These are phyloP conservation scores for Lamellibrachia luymesi DNA, from an alignment of 1,140 invertebrate species.

Conservation along the genomic window DNA sequence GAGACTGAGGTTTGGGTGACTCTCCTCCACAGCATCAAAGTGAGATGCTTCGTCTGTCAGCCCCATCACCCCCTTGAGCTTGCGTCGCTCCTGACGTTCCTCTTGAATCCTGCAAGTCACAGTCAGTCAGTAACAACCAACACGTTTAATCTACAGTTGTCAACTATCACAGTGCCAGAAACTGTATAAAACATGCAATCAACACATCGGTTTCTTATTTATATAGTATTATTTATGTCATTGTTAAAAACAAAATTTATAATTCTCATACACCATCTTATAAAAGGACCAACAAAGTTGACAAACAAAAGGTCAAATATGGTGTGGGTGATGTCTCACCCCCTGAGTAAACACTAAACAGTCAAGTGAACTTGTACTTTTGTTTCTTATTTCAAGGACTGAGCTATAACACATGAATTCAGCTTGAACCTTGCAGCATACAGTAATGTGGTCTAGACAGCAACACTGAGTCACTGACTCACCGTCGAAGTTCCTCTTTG, in stretches of 20 bases:
- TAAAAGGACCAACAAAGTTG: too few species aligned
- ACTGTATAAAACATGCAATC: not conserved
- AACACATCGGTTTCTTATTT: too few species aligned
- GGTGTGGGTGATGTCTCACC: too few species aligned
- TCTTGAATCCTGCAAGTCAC: conserved; percentile 81
- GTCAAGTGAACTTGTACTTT: not conserved
- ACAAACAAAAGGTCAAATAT: too few species aligned
- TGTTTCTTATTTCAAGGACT: not conserved
- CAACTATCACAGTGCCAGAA: not conserved
- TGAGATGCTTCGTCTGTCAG: conserved; percentile 21
- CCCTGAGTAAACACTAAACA: too few species aligned
- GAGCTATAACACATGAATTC: not conserved
- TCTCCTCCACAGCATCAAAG: not conserved
- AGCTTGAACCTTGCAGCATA: not conserved
- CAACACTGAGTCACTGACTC: conserved; percentile 16
- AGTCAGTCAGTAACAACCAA: not conserved
- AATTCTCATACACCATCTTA: not conserved
- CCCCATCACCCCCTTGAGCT: conserved; percentile 60
- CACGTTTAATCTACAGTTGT: not conserved
- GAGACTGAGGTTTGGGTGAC: not conserved
- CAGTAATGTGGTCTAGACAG: not conserved
- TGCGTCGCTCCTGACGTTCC: conserved; percentile 92
- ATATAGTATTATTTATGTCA: not conserved
- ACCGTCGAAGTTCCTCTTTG: conserved; percentile 71
- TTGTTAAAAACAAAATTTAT: not conserved